A percentile compares a stretch with the other conserved stretches of the same genome.
Conservation (phyloP, 1,140 invertebrate genomes). For the Sinella curviseta region DNA sequence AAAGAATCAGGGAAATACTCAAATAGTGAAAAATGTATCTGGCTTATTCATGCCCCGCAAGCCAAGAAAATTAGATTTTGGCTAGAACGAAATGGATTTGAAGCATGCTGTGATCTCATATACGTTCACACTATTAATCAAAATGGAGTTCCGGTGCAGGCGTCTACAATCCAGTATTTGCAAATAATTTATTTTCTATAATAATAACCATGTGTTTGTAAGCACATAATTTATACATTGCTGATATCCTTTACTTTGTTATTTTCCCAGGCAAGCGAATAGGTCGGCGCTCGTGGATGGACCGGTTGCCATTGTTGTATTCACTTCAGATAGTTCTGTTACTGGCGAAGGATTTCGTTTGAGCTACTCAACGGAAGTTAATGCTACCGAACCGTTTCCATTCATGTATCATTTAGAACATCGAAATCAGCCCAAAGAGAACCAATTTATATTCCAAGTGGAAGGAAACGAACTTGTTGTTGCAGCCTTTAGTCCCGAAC, state of each 20-base stretch:
- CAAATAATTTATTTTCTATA: not conserved
- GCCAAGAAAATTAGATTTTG: not conserved
- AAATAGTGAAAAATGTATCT: constrained; percentile 5
- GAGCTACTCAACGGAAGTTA: not conserved
- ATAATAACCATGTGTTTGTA: not conserved
- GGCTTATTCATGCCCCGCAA: not conserved
- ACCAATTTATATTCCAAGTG: not conserved
- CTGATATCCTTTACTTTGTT: not conserved
- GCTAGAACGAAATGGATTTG: constrained; percentile 8
- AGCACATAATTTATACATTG: not conserved
- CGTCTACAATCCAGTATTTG: not conserved
- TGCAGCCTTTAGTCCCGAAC: not conserved
- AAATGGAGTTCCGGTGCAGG: not conserved
- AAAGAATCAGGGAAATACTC: not conserved
- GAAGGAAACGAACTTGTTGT: not conserved
- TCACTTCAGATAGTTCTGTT: not conserved
- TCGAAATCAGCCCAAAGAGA: not conserved
- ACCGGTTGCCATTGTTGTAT: not conserved
- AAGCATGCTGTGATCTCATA: not conserved
- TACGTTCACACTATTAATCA: not conserved
- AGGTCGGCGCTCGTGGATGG: not conserved
- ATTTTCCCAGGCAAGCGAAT: not conserved
- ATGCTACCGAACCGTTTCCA: not conserved
- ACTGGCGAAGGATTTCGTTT: not conserved
- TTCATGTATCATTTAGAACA: not conserved